These are phyloP conservation scores for Sebastes iracundus DNA, from an alignment of 2,797 vertebrate species.

Conservation along the genomic window DNA sequence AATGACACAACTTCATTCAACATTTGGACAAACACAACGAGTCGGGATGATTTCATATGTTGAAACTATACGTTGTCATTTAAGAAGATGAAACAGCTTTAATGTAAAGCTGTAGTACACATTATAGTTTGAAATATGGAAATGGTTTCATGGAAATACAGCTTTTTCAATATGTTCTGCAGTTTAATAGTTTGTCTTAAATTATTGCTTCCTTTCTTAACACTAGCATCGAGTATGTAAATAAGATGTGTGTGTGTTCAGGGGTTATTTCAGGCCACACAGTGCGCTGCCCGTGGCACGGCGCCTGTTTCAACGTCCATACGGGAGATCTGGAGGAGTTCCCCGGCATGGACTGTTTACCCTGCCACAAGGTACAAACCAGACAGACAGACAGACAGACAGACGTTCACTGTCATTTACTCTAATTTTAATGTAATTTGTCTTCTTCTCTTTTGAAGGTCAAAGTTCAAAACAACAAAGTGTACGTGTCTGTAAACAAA, in stretches of 20 bases:
- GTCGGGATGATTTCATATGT: not conserved
- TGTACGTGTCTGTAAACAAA: conserved; percentile 83
- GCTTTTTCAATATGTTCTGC: not conserved
- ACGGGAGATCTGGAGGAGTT: conserved; percentile 90
- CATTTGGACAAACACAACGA: not conserved
- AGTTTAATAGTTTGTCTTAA: not conserved
- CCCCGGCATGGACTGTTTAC: conserved; percentile 86
- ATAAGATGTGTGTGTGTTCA: conserved; percentile 26
- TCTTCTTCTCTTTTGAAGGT: conserved; percentile 76
- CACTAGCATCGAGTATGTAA: not conserved
- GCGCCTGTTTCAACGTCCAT: conserved; percentile 85
- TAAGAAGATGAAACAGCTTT: not conserved
- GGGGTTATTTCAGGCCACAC: conserved; percentile 79
- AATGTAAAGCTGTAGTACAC: not conserved
- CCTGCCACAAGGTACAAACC: conserved; percentile 82
- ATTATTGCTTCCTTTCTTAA: not conserved
- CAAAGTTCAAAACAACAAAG: conserved; percentile 82
- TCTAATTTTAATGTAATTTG: not conserved
- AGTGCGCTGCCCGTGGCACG: conserved; percentile 90
- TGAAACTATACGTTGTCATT: not conserved
- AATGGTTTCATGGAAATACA: not conserved
- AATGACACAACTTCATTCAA: not conserved
- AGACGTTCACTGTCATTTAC: not conserved
- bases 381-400: not conserved
- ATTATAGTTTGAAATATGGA: not conserved